Conservation (phyloP, 2,797 vertebrate species). For the Falco berigora region DNA sequence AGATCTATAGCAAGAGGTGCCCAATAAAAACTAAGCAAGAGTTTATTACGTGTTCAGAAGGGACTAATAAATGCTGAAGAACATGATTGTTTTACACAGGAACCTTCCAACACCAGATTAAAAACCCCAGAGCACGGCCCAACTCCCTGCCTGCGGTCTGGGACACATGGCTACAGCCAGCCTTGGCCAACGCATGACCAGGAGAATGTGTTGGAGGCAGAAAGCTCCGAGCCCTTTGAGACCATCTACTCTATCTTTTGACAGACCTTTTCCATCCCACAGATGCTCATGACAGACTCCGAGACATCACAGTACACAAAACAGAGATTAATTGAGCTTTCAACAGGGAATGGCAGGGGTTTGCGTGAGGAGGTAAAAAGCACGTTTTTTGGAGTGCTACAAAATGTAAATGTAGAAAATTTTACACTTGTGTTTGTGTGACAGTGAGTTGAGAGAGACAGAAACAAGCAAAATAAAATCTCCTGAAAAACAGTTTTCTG, state of each 20-base stretch:
- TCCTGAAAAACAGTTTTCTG: background rate
- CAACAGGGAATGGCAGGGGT: background rate
- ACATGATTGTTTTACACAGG: background rate
- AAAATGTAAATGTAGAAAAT: background rate
- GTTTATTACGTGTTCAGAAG: background rate
- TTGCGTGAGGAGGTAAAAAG: background rate
- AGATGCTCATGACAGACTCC: background rate
- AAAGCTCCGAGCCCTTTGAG: background rate
- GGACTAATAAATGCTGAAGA: background rate
- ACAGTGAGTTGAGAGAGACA: background rate
- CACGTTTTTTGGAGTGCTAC: background rate
- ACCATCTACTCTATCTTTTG: background rate
- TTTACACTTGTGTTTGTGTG: background rate
- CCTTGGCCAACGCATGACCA: background rate
- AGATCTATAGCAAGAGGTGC: background rate
- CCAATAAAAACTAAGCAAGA: background rate
- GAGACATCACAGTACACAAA: background rate
- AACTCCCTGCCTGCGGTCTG: rapidly evolving
- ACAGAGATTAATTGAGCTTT: background rate
- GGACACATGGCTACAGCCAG: background rate
- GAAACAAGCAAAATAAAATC: background rate
- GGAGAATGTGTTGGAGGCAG: background rate
- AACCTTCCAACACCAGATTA: background rate
- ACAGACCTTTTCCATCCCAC: background rate
- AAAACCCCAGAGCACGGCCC: background rate